A percentile compares a stretch with the other conserved stretches of the same genome.
phyloP scores from a whole-genome alignment of 1,140 invertebrate genomes.

The Muscidifurax raptorellus region DNA sequence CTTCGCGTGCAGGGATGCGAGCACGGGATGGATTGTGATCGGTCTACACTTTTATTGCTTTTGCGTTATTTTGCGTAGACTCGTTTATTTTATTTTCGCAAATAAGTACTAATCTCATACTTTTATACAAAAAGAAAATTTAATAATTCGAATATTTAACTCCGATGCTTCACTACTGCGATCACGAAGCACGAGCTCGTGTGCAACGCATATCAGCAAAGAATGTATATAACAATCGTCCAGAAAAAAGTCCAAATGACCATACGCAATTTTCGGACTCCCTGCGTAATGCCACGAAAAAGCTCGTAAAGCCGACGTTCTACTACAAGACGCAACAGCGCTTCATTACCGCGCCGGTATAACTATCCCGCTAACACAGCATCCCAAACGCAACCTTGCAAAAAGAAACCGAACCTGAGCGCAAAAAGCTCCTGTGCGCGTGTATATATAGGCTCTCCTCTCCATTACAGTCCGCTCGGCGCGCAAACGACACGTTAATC shows the following conservation, averaged over 20 bases:
- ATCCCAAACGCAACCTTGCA: not conserved
- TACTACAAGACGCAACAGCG: not conserved
- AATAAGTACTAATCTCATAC: too few species aligned
- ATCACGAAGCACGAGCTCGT: not conserved
- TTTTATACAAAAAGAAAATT: too few species aligned
- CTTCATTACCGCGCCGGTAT: not conserved
- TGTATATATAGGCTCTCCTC: not conserved
- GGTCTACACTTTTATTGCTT: too few species aligned
- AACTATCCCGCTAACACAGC: not conserved
- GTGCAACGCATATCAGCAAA: too few species aligned
- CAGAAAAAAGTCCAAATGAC: not conserved
- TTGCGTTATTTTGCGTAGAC: too few species aligned
- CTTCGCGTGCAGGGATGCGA: not conserved
- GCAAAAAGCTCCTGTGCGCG: not conserved
- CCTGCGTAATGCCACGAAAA: not conserved
- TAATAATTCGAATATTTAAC: too few species aligned
- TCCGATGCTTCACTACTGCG: too few species aligned
- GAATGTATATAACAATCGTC: not conserved
- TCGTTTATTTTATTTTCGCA: too few species aligned
- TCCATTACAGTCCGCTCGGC: not conserved
- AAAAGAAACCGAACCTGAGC: not conserved
- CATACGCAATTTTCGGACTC: not conserved
- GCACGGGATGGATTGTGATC: too few species aligned
- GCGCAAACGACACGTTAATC: slow-evolving; percentile 8
- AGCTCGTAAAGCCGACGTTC: not conserved